Evolutionary conservation across 2,113 vertebrate genomes (phyloP).

Genomic region (Orthonyx spaldingii): DNA sequence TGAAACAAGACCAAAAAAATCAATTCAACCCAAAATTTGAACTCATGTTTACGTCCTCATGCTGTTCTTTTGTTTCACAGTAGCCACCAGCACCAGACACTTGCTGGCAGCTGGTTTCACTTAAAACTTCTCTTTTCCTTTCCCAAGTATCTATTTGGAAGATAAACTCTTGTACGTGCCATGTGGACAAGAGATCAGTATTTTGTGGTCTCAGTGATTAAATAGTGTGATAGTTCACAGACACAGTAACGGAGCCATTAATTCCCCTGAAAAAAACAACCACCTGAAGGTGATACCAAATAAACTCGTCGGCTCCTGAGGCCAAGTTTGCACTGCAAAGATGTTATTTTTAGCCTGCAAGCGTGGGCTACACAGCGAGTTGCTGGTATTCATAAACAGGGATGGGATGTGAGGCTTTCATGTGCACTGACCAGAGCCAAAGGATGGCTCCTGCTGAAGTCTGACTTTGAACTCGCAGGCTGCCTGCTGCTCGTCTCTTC

Average conservation of each 20-base stretch:
- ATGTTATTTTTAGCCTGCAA: neutral
- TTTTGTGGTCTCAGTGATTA: neutral
- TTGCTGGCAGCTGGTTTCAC: slow-evolving; percentile 5
- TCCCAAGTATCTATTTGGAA: neutral
- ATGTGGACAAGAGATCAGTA: neutral
- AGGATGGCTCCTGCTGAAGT: neutral
- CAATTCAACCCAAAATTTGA: neutral
- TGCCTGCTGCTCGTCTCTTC: neutral
- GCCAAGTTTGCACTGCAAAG: neutral
- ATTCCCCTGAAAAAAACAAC: neutral
- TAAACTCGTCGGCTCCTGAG: neutral
- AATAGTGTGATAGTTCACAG: neutral
- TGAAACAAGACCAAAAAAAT: neutral
- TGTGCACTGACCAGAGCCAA: neutral
- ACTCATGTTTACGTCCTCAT: neutral
- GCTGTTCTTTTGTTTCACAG: neutral
- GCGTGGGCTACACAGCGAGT: neutral
- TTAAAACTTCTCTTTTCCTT: neutral
- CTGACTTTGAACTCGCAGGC: slow-evolving; percentile 24
- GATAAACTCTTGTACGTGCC: neutral
- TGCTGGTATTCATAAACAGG: neutral
- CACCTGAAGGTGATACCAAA: neutral
- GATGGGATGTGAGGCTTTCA: neutral
- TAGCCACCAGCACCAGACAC: neutral
- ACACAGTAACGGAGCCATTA: neutral